Evolutionary conservation across 2,113 vertebrate genomes (phyloP), one percentile per base, ranked within the genome.

Genomic region (Triplophysa rosa): DNA sequence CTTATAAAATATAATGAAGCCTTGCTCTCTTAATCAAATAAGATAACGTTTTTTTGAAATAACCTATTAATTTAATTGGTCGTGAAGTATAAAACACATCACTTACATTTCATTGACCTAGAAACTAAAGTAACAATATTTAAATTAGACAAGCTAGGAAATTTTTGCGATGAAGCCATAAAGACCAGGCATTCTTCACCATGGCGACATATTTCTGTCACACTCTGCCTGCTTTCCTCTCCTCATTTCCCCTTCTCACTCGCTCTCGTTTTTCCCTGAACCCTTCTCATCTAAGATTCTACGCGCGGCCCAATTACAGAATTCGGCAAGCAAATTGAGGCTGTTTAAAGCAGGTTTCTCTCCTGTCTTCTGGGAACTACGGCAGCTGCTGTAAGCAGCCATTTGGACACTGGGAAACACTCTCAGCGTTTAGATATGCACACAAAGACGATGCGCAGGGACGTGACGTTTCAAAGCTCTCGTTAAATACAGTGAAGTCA

Each of bases 31-130:
- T 96, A 98, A 98, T 98, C 95, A 97, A 97, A 98, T 96, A 95
- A 95, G 95, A 95, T 93, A 95, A 93, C 92, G 88, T 92, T 90
- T 94, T 24, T 37, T 80, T 84, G 90, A 95, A 95, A 97, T 98
- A 98, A 96, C 95, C 97, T 98, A 97, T 97, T 98, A 95, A 97
- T 98, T 96, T 96, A 97, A 99, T 97, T 98, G 97, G 95, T 96
- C 94, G 94, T 91, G 93, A 98, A 96, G 94, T 95, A 97, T 96
- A 96, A 94, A 96, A 95, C 95, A 95, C 94, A 95, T 96, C 95
- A 93, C 94, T 97, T 95, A 95, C 95, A 95, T 96, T 96, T 97
- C 97, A 97, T 96, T 97, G 96, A 97, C 95, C 96, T 95, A 97
- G 95, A 98, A 99, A 97, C 93, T 93, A 95, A 88, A 95, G 94